Evolutionary conservation across 2,113 vertebrate genomes (phyloP).

Genomic region (Pyrgilauda ruficollis): DNA sequence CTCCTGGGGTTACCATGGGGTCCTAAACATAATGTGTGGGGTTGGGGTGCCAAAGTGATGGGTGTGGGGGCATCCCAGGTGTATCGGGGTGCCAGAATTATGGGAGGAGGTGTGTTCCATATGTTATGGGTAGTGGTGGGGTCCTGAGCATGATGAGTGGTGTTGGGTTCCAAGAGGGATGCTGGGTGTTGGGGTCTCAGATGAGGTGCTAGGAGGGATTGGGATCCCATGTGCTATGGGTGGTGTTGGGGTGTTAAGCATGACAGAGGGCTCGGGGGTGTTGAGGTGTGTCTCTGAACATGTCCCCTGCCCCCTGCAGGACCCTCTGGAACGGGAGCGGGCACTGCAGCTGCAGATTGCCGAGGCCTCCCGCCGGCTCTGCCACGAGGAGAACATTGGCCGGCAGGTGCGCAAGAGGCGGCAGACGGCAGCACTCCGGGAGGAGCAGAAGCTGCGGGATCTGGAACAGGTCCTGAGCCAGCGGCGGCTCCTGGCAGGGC

Average conservation of each 20-base stretch:
- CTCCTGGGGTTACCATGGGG: background rate
- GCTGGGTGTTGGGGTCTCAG: background rate
- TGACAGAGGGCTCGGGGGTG: rapidly evolving
- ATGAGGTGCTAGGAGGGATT: background rate
- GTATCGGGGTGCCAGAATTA: background rate
- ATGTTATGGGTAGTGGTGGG: background rate
- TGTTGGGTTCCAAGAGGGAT: background rate
- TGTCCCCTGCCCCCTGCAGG: conserved; percentile 49
- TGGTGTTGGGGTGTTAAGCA: background rate
- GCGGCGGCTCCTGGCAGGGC: conserved; percentile 59
- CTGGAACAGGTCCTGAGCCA: conserved; percentile 82
- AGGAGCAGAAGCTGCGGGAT: conserved; percentile 86
- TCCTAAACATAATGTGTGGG: background rate
- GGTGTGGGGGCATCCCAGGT: background rate
- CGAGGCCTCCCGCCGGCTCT: conserved; percentile 81
- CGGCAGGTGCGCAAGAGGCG: conserved; percentile 83
- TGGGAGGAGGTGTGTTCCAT: background rate
- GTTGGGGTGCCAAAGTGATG: background rate
- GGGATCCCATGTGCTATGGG: background rate
- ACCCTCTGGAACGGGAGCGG: conserved; percentile 84
- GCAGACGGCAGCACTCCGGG: conserved; percentile 78
- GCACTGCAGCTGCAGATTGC: conserved; percentile 89
- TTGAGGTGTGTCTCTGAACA: background rate
- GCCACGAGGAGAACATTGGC: conserved; percentile 82
- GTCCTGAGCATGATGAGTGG: background rate